Evolutionary conservation across 1,140 invertebrate genomes (phyloP), one percentile per base, ranked within the genome.

Genomic region (Drosophila lowei): DNA sequence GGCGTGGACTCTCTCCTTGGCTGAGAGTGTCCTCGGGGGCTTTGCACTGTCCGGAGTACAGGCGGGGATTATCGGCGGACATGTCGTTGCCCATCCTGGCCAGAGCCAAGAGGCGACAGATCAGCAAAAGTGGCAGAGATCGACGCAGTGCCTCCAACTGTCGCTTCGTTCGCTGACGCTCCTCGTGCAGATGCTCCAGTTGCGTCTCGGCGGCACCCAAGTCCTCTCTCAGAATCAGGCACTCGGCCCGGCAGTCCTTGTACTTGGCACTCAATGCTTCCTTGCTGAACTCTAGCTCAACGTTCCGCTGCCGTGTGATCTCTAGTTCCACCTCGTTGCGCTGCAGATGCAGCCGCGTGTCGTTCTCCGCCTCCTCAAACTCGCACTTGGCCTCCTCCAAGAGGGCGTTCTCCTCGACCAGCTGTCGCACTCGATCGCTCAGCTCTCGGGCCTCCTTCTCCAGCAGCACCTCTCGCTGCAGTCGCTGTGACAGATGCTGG

Each of bases 351-450:
- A 94, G 90, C 55, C 94, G 92, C 16, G 94, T 94, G 74, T 95
- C 94, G 91, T 95, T 95, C 90, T 95, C 94, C 41, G 94, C 94
- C 86, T 95, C 94, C 88, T 95, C 94, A 42, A 95, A 91, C 91
- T 95, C 94, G 81, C 94, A 94, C 81, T 93, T 93, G 72, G 94
- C 94, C 70, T 95, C 94, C 77, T 94, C 94, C 70, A 94, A 79
- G 70, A 92, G 89, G 23, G 92, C 91, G 91, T 94, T 94, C 72
- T 94, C 94, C 8, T 93, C 92, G 71, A 93, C 90, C 54, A 94
- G 92, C 66, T 92, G 90, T 60, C 92, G 86, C 16, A 94, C 91
- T 47, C 94, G 92, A 49, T 92, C 91, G 77, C 92, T 92, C 38
- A 94, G 84, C 49, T 93, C 92, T 91, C 93, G 92, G 2, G 93